phyloP scores from a whole-genome alignment of 2,888 invertebrate genomes.

The Mythimna loreyi region DNA sequence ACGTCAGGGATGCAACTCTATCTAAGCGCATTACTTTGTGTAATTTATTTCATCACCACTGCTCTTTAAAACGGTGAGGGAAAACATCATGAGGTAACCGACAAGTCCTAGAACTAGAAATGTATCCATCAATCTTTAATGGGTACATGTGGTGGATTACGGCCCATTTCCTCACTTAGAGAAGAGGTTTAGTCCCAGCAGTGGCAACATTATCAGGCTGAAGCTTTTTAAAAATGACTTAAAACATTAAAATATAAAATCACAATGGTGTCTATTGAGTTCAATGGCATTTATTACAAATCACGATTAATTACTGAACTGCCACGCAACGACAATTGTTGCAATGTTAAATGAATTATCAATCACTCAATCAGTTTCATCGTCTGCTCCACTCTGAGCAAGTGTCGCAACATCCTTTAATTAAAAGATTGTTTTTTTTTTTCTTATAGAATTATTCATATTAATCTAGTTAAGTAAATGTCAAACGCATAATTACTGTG shows the following conservation, averaged over 20 bases:
- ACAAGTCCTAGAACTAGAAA: too few relatives aligned
- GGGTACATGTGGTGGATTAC: too few relatives aligned
- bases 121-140: too few relatives aligned
- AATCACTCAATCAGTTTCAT: conserved; percentile 28
- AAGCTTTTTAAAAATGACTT: too few relatives aligned
- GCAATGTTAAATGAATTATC: conserved; percentile 25
- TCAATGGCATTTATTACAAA: conserved; percentile 23
- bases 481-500: not conserved
- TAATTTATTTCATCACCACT: too few relatives aligned
- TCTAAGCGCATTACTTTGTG: too few relatives aligned
- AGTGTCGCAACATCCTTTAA: conserved; percentile 34
- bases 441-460: not conserved
- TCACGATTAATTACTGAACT: conserved; percentile 32
- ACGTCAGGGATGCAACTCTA: too few relatives aligned
- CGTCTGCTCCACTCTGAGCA: not conserved
- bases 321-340: conserved; percentile 33
- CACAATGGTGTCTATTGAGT: not conserved
- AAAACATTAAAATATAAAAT: not conserved
- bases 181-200: too few relatives aligned
- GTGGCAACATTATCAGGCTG: too few relatives aligned
- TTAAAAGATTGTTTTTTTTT: conserved; percentile 10
- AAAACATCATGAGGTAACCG: too few relatives aligned
- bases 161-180: too few relatives aligned
- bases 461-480: not conserved
- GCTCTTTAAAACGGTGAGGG: too few relatives aligned